Evolutionary conservation across 2,888 invertebrate species (phyloP).

Genomic region (Platypus cylindrus): DNA sequence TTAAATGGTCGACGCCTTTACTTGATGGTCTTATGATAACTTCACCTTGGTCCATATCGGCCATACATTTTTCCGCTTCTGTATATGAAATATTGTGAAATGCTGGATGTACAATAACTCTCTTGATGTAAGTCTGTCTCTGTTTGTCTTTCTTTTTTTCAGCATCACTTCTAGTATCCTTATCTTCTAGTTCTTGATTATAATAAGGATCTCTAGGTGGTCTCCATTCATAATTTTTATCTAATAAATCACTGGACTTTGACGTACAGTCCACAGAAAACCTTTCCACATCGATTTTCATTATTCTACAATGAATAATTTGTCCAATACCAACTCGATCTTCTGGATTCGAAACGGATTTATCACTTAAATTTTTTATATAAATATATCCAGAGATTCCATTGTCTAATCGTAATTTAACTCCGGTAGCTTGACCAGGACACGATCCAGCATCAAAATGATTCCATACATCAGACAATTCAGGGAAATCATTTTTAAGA

Average conservation of each 20-base stretch:
- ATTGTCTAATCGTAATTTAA: slow-evolving; percentile 81
- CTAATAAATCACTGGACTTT: slow-evolving; percentile 81
- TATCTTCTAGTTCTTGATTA: slow-evolving; percentile 73
- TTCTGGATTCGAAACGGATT: slow-evolving; percentile 84
- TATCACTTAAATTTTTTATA: slow-evolving; percentile 86
- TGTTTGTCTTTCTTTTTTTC: slow-evolving; percentile 74
- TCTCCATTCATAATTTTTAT: slow-evolving; percentile 83
- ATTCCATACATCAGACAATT: slow-evolving; percentile 95
- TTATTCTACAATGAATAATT: slow-evolving; percentile 75
- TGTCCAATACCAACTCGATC: slow-evolving; percentile 79
- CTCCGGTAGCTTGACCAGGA: slow-evolving; percentile 90
- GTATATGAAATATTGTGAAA: slow-evolving; percentile 93
- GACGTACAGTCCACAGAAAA: slow-evolving; percentile 90
- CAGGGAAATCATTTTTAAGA: slow-evolving; percentile 88
- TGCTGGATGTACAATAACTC: slow-evolving; percentile 94
- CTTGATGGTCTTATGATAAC: slow-evolving; percentile 93
- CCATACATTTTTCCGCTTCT: slow-evolving; percentile 85
- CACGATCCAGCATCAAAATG: slow-evolving; percentile 95
- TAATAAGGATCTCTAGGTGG: slow-evolving; percentile 83
- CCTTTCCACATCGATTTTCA: slow-evolving; percentile 91
- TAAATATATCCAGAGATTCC: slow-evolving; percentile 79
- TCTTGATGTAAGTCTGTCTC: slow-evolving; percentile 77
- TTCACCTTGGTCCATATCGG: slow-evolving; percentile 90
- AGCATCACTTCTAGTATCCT: slow-evolving; percentile 63
- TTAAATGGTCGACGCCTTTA: slow-evolving; percentile 85